A percentile compares a stretch with the other conserved stretches of the same genome.
Conservation (phyloP, 2,888 invertebrate genomes). For the Ormyrus labotus region DNA sequence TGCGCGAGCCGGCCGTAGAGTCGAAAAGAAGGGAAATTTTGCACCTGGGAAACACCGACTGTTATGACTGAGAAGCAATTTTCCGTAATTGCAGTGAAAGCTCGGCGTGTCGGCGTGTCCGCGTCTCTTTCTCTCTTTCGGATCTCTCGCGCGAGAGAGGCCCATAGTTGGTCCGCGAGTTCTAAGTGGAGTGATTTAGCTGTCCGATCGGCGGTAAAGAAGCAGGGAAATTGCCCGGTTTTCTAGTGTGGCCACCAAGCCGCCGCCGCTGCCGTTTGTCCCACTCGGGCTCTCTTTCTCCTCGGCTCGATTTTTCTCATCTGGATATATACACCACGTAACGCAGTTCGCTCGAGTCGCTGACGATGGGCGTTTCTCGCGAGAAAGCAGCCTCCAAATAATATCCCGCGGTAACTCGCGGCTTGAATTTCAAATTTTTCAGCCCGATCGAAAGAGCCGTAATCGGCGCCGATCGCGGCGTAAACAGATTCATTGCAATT, state of each 20-base stretch:
- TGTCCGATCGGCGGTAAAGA: conserved; percentile 67
- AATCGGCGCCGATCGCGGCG: conserved; percentile 7
- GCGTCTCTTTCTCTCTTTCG: conserved; percentile 1
- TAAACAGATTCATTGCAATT: conserved; percentile 34
- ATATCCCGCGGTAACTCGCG: background rate
- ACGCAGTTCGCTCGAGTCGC: background rate
- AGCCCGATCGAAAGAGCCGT: background rate
- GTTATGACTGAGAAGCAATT: conserved; percentile 70
- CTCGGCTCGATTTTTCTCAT: background rate
- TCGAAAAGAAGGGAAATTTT: conserved; percentile 54
- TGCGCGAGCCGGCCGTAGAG: background rate
- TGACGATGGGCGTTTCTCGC: background rate
- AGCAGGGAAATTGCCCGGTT: conserved; percentile 65
- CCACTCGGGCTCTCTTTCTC: background rate
- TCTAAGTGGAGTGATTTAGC: conserved; percentile 71
- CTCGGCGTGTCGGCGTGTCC: conserved; percentile 58
- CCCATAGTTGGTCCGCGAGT: conserved; percentile 47
- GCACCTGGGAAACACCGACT: conserved; percentile 66
- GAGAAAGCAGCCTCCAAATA: too few relatives aligned
- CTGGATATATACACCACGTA: background rate
- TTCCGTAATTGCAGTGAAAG: conserved; percentile 74
- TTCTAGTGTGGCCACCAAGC: conserved; percentile 24
- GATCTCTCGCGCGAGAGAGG: background rate
- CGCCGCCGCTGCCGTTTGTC: conserved; percentile 4
- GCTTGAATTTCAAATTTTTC: background rate